phyloP scores from a whole-genome alignment of 2,888 invertebrate species.

The Hoplodrina ambigua region DNA sequence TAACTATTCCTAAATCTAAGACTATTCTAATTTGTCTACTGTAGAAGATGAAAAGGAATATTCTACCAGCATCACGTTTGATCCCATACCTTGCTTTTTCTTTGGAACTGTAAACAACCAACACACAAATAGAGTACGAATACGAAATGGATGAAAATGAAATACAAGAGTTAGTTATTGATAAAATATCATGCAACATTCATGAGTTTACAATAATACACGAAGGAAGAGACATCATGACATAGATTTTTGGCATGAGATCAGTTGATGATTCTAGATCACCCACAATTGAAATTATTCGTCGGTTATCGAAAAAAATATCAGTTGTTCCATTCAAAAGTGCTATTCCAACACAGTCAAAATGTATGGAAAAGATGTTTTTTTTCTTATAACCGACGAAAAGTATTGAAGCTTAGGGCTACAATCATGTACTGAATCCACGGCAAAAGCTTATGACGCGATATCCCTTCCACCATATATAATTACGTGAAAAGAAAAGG shows the following conservation, averaged over 20 bases:
- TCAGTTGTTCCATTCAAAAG: no score
- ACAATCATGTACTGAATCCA: no score
- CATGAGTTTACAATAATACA: conserved; percentile 63
- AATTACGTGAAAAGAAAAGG: conserved; percentile 42
- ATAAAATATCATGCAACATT: conserved; percentile 81
- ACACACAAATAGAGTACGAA: conserved; percentile 90
- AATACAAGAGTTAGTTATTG: conserved; percentile 66
- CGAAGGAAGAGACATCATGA: no score
- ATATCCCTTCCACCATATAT: background rate
- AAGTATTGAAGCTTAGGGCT: no score
- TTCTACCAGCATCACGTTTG: conserved; percentile 90
- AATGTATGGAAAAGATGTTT: no score
- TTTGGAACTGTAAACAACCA: conserved; percentile 95
- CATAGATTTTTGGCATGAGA: no score
- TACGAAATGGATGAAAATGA: conserved; percentile 78
- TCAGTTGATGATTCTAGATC: no score
- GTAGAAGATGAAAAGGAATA: conserved; percentile 89
- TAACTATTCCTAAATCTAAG: conserved; percentile 84
- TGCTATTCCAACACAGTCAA: no score
- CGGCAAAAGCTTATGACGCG: no score
- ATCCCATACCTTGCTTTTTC: conserved; percentile 93
- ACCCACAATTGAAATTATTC: no score
- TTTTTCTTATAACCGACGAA: no score
- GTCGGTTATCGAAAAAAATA: no score
- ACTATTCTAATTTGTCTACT: conserved; percentile 87